These are phyloP conservation scores for Buteo buteo DNA, from an alignment of 2,113 vertebrate species.

Conservation along the genomic window DNA sequence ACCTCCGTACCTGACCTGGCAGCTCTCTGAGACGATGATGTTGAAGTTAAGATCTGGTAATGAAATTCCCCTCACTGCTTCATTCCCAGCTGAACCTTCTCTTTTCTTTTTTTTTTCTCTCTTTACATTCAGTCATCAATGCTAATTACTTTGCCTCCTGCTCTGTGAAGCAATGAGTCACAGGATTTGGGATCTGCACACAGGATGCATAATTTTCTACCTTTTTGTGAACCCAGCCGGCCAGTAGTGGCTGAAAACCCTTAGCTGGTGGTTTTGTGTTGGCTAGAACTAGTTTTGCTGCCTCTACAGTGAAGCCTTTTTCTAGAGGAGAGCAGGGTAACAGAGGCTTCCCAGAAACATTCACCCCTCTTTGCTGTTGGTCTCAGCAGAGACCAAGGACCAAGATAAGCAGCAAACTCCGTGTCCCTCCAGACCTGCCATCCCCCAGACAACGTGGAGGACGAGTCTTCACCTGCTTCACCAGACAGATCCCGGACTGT, in stretches of 20 bases:
- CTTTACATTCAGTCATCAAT: background rate
- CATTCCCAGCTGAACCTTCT: background rate
- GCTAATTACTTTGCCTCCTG: background rate
- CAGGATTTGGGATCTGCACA: background rate
- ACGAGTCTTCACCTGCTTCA: background rate
- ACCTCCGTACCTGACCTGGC: fast-evolving
- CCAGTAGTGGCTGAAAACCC: background rate
- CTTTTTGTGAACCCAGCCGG: background rate
- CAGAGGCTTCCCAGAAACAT: background rate
- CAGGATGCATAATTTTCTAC: background rate
- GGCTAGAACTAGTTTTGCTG: background rate
- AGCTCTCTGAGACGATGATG: background rate
- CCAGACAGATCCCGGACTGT: background rate
- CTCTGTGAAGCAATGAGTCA: background rate
- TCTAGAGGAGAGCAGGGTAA: background rate
- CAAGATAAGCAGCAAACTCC: background rate
- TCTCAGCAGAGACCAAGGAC: background rate
- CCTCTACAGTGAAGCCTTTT: background rate
- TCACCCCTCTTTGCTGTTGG: background rate
- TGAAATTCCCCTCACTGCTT: background rate
- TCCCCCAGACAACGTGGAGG: fast-evolving
- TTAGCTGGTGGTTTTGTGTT: background rate
- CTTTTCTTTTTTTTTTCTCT: fast-evolving
- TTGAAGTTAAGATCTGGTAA: background rate
- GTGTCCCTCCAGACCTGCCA: background rate